A percentile compares a stretch with the other conserved stretches of the same genome.
These are phyloP conservation scores for Tupaia chinensis DNA, from an alignment of 2,113 vertebrate species.

Conservation along the genomic window DNA sequence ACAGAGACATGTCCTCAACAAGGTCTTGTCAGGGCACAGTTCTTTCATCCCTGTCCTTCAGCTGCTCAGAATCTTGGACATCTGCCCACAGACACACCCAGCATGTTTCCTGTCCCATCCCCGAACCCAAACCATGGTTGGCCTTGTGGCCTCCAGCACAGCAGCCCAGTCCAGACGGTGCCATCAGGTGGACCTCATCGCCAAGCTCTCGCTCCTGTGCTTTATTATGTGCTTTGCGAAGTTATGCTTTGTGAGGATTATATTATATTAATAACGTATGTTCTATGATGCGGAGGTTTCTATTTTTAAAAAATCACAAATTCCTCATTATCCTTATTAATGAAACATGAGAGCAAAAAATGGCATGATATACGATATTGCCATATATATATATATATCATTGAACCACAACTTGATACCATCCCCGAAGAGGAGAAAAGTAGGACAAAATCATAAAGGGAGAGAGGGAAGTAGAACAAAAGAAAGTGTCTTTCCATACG, in stretches of 20 bases:
- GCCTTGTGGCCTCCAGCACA: too few relatives aligned
- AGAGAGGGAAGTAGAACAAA: not conserved
- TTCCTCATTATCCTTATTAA: not conserved
- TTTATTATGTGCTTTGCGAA: not conserved
- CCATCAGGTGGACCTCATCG: too few relatives aligned
- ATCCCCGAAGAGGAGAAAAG: not conserved
- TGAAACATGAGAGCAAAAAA: not conserved
- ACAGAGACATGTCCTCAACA: too few relatives aligned
- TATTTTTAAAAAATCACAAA: not conserved
- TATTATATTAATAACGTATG: not conserved
- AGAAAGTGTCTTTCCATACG: not conserved
- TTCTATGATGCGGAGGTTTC: not conserved
- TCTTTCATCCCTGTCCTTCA: too few relatives aligned
- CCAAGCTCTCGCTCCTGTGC: not conserved
- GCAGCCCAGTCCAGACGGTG: too few relatives aligned
- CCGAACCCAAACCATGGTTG: too few relatives aligned
- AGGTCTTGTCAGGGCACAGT: too few relatives aligned
- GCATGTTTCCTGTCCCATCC: too few relatives aligned
- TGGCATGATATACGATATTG: not conserved
- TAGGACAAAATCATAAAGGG: not conserved
- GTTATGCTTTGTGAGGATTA: not conserved
- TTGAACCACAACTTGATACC: not conserved
- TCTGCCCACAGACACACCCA: too few relatives aligned
- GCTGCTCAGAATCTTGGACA: too few relatives aligned
- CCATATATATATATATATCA: not conserved